Percentiles rank a stretch among this genome's conserved stretches.
Conservation (phyloP, 2,113 vertebrate species). For the Silurus asotus region DNA sequence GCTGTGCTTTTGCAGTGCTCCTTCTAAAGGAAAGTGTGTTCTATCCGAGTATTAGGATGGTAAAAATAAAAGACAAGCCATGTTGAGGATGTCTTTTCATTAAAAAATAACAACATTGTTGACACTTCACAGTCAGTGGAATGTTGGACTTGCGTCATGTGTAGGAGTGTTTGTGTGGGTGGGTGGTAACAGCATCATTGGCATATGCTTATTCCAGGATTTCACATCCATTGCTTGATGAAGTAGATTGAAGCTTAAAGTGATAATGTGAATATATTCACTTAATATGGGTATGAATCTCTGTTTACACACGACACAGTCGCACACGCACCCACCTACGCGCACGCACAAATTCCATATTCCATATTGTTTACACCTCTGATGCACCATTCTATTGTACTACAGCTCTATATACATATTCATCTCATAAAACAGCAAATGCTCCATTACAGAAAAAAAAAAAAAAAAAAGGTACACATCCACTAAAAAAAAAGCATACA, state of each 20-base stretch:
- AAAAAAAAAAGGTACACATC: background rate
- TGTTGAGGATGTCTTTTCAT: background rate
- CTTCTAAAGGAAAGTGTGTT: background rate
- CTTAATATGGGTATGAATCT: background rate
- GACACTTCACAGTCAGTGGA: conserved; percentile 29
- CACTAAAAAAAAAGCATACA: background rate
- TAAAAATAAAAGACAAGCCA: background rate
- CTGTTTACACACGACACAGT: background rate
- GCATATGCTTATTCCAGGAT: conserved; percentile 42
- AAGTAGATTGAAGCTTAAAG: background rate
- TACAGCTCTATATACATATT: conserved; percentile 2
- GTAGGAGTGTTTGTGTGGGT: conserved; percentile 47
- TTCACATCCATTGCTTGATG: conserved; percentile 25
- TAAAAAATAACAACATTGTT: conserved; percentile 21
- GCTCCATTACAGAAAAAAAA: background rate
- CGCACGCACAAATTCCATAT: background rate
- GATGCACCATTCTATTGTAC: background rate
- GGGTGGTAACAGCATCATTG: conserved; percentile 39
- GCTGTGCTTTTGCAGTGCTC: background rate
- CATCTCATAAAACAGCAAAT: background rate
- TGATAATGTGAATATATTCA: background rate
- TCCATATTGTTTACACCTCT: conserved; percentile 12
- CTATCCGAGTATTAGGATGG: background rate
- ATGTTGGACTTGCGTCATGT: conserved; percentile 34
- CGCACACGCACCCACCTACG: conserved; percentile 23